Evolutionary conservation across 35 echinoderm and acorn worm genomes (phyloP).

Genomic region (Heliocidaris tuberculata): DNA sequence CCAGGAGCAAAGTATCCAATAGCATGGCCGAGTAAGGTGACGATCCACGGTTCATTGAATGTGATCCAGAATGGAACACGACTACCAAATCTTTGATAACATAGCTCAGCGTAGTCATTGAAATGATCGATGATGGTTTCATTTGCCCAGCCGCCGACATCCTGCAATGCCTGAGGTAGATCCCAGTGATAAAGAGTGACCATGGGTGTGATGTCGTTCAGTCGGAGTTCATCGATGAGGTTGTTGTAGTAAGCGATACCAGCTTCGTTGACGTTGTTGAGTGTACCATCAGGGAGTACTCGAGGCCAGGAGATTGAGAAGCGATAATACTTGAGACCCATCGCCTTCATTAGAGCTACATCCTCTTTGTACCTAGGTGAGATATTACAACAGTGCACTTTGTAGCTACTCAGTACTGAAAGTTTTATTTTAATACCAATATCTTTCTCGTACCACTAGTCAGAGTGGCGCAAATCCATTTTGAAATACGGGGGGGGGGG

Average conservation of each 20-base stretch:
- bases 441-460: too few species aligned
- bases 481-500: too few species aligned
- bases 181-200: conserved; percentile 94
- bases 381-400: neutral
- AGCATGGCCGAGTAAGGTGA: conserved; percentile 76
- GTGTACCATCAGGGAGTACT: conserved; percentile 76
- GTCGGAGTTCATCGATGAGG: conserved; percentile 71
- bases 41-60: conserved; percentile 94
- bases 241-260: conserved; percentile 81
- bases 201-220: conserved; percentile 71
- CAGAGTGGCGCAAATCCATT: too few species aligned
- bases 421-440: too few species aligned
- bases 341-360: conserved; percentile 57
- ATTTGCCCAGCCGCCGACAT: conserved; percentile 70
- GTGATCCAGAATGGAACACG: conserved; percentile 87
- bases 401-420: neutral
- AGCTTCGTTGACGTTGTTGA: conserved; percentile 60
- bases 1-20: conserved; percentile 75
- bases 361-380: conserved; percentile 50
- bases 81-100: conserved; percentile 74
- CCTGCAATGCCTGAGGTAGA: conserved; percentile 76
- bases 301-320: conserved; percentile 91
- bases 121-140: conserved; percentile 63
- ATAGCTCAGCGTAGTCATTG: conserved; percentile 76
- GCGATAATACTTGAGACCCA: conserved; percentile 73